Evolutionary conservation across 2,113 vertebrate species (phyloP).

Genomic region (Carollia perspicillata): DNA sequence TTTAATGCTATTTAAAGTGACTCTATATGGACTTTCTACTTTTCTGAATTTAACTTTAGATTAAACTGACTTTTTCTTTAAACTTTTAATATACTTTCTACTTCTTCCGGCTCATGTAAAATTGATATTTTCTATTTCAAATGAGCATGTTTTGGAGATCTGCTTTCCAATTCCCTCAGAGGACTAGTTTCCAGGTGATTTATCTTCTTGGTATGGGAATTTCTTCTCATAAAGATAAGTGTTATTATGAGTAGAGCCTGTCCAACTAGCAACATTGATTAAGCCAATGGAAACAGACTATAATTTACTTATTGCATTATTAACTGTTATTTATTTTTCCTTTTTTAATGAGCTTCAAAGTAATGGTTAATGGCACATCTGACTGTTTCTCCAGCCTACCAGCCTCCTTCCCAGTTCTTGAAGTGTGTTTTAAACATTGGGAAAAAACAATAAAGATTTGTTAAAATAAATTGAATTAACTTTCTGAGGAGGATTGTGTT

Average conservation of each 20-base stretch:
- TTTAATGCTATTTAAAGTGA: neutral
- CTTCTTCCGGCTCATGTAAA: neutral
- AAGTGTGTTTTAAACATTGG: neutral
- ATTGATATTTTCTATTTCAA: neutral
- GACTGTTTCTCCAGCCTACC: neutral
- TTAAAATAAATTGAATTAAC: neutral
- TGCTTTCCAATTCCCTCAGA: neutral
- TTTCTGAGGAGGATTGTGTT: neutral
- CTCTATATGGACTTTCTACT: neutral
- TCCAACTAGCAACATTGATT: neutral
- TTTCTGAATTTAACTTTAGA: neutral
- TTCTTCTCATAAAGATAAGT: neutral
- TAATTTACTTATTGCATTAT: neutral
- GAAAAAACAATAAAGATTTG: neutral
- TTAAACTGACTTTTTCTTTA: neutral
- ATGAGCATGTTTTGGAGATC: neutral
- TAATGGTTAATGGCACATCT: neutral
- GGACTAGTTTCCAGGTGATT: neutral
- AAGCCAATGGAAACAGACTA: neutral
- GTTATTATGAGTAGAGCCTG: neutral
- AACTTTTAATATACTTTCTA: neutral
- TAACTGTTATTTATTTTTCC: neutral
- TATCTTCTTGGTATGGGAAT: neutral
- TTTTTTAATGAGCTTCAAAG: neutral
- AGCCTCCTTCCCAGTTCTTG: neutral